Conservation (phyloP, 2,113 vertebrate genomes). For the Clupea harengus region DNA sequence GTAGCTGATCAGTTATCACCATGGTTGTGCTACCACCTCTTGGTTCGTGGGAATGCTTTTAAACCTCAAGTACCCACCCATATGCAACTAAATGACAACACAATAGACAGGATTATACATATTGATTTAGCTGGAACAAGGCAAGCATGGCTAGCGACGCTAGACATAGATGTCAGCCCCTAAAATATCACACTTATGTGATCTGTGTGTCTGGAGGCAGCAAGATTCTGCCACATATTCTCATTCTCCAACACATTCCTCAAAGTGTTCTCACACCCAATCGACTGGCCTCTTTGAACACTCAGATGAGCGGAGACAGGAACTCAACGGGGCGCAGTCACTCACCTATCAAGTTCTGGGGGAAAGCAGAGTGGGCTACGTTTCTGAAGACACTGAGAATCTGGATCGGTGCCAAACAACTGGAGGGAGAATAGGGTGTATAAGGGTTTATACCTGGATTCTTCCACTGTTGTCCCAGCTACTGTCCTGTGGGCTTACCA, state of each 20-base stretch:
- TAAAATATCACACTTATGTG: not conserved
- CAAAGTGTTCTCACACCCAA: not conserved
- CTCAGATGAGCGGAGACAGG: slow-evolving; percentile 10
- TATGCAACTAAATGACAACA: not conserved
- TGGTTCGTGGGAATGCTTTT: not conserved
- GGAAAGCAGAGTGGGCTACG: not conserved
- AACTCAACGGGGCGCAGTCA: not conserved
- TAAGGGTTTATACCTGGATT: not conserved
- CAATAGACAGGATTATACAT: not conserved
- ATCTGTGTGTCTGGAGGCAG: not conserved
- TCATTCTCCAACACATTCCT: not conserved
- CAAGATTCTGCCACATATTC: not conserved
- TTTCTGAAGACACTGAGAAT: slow-evolving; percentile 2
- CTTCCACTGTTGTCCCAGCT: not conserved
- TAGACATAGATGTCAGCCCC: not conserved
- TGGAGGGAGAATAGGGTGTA: not conserved
- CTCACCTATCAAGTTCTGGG: not conserved
- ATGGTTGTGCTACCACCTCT: not conserved
- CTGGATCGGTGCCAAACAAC: slow-evolving; percentile 15
- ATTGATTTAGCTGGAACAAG: not conserved
- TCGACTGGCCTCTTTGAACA: not conserved
- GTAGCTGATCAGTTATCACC: not conserved
- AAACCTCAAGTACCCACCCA: not conserved
- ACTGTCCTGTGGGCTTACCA: not conserved
- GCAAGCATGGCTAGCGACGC: not conserved